Percentiles rank a stretch among this genome's conserved stretches.
phyloP scores from a whole-genome alignment of 2,797 vertebrate genomes.

The Pangasius sanitwongsei region DNA sequence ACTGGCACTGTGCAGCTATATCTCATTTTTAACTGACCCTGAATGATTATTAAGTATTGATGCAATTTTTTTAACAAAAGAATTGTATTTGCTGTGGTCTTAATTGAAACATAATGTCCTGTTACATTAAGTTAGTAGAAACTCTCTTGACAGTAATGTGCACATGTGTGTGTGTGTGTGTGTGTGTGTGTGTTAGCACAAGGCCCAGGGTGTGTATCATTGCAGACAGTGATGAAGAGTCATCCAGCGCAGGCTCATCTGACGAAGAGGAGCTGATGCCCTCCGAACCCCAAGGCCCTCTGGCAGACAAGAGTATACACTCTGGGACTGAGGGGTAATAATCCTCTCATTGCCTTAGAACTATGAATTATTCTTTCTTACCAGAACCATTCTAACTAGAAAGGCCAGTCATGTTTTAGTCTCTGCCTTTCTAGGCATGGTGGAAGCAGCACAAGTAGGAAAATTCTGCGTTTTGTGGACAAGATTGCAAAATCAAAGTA shows the following conservation, averaged over 20 bases:
- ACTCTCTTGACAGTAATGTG: not conserved
- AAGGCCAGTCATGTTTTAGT: not conserved
- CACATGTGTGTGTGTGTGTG: slow-evolving; percentile 43
- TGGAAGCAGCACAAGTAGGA: slow-evolving; percentile 78
- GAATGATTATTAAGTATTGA: no score
- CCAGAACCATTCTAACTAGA: not conserved
- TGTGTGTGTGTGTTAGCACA: slow-evolving; percentile 64
- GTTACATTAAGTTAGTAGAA: not conserved
- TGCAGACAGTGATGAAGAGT: slow-evolving; percentile 87
- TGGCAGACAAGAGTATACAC: slow-evolving; percentile 68
- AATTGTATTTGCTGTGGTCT: no score
- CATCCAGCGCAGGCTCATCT: slow-evolving; percentile 83
- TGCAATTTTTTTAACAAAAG: no score
- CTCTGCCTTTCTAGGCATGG: slow-evolving; percentile 65
- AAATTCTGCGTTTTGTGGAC: slow-evolving; percentile 84
- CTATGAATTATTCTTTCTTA: not conserved
- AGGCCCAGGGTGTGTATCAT: slow-evolving; percentile 75
- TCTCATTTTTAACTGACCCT: not conserved
- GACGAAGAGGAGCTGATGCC: slow-evolving; percentile 79
- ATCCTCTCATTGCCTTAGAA: not conserved
- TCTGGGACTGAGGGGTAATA: slow-evolving; percentile 75
- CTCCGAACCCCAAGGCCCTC: slow-evolving; percentile 66
- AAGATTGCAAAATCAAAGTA: slow-evolving; percentile 89
- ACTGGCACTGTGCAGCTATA: not conserved
- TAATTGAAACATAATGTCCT: not conserved